These are phyloP conservation scores for Parapsyche elsis DNA, from an alignment of 1,140 invertebrate genomes.

Conservation along the genomic window DNA sequence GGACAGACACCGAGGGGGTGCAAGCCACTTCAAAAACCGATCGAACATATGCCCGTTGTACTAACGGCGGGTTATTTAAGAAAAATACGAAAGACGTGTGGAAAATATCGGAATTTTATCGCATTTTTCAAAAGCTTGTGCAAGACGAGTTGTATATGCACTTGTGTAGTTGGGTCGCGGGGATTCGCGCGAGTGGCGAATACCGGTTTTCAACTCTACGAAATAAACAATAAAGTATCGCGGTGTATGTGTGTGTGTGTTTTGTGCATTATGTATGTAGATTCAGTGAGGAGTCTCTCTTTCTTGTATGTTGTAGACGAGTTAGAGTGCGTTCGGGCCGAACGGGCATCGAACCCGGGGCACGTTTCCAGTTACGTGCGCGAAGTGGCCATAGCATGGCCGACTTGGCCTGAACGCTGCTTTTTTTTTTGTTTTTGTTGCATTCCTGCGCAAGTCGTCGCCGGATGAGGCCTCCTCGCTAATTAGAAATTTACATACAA, in stretches of 20 bases:
- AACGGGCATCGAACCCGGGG: constrained; percentile 20
- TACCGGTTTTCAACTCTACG: background rate
- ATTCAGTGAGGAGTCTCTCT: too few species aligned
- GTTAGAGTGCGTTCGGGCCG: constrained; percentile 5
- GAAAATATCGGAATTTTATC: too few species aligned
- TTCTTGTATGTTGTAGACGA: background rate
- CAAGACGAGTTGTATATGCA: too few species aligned
- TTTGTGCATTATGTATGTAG: background rate
- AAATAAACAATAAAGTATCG: background rate
- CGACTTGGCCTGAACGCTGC: background rate
- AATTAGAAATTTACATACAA: constrained; percentile 1
- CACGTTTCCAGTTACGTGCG: constrained; percentile 15
- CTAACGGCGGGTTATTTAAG: too few species aligned
- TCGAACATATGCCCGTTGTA: too few species aligned
- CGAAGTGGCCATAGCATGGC: too few species aligned
- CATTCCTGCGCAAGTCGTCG: background rate
- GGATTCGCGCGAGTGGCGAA: too few species aligned
- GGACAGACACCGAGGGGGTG: background rate
- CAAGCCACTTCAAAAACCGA: too few species aligned
- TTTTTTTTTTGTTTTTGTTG: background rate
- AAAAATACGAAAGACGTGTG: too few species aligned
- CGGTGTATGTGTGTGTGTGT: background rate
- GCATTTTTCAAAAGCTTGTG: too few species aligned
- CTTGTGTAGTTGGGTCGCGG: too few species aligned
- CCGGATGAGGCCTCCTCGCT: background rate